phyloP scores from a whole-genome alignment of 2,113 vertebrate species.

The Eurystomus gularis region DNA sequence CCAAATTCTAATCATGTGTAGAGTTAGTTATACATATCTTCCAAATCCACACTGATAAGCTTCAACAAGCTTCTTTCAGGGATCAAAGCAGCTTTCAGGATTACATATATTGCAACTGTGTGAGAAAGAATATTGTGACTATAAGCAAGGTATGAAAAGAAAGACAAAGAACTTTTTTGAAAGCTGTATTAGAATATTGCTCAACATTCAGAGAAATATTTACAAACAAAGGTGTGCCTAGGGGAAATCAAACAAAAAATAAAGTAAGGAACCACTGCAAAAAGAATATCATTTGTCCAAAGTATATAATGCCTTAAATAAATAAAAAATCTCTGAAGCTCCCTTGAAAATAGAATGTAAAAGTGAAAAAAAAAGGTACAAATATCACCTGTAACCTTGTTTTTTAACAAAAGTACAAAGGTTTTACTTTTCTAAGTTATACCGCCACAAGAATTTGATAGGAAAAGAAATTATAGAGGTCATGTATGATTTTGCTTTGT shows the following conservation, averaged over 20 bases:
- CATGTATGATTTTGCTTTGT: neutral
- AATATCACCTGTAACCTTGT: neutral
- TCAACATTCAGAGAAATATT: conserved; percentile 20
- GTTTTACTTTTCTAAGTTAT: neutral
- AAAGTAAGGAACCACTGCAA: neutral
- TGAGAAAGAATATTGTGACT: neutral
- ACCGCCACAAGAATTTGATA: neutral
- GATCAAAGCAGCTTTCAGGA: conserved; percentile 22
- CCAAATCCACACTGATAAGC: neutral
- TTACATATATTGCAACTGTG: neutral
- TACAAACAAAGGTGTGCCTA: conserved; percentile 4
- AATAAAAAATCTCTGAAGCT: neutral
- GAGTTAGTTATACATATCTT: neutral
- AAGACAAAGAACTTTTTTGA: neutral
- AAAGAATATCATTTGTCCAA: neutral
- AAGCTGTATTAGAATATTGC: neutral
- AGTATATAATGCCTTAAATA: neutral
- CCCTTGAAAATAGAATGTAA: neutral
- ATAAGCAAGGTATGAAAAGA: neutral
- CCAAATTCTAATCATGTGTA: neutral
- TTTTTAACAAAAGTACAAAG: neutral
- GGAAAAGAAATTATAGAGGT: neutral
- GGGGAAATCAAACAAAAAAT: conserved; percentile 22
- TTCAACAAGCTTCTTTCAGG: neutral
- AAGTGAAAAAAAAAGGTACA: neutral